Base-by-base conservation (phyloP, 1,140 invertebrate genomes). In the Drosophila kikkawai region DNA sequence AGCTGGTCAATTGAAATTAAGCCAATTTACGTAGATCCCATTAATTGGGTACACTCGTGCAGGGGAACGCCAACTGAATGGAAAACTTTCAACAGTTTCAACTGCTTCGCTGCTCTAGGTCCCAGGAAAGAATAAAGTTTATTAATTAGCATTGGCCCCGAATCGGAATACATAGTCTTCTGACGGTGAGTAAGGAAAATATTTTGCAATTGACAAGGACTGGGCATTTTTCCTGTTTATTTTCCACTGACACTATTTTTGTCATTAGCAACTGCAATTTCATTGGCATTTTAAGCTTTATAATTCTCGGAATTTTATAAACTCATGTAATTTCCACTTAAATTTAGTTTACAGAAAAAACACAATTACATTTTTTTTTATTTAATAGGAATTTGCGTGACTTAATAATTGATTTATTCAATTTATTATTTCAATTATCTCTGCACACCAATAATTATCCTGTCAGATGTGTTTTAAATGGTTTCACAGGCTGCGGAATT, bases 21-120 rank as follows among this genome's bases (percentile, higher is more conserved):
- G 42, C 73, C 82, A 84, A 80, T 87, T 83, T 63, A 42, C 66
- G 60, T 70, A 67, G 80, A 65, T 80, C 15, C 59, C 45, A 65
- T 79, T 82, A 84, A 84, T 77, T 75, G 73, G 77, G 37, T 37
- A 74, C 65, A 75, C 71, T 81, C 81, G 82, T 84, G 73, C 81
- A 75, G 50, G 41, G 39, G 22, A 59, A 26, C 61, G 48, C 6
- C 41, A 50, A 44, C 50, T 60, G 42, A 56, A 63, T 48, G 45
- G 41, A 15, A 41, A 44, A 58, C 69, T 58, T 17, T 22, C n/a
- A 59, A 55, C 53, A 61, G n/a, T 55, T 75, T 45, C 44, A 58
- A 66, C 44, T 61, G 63, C 65, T 69, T 50, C 53, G 59, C 12
- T 59, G 32, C 45, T 47, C 45, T 55, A 7, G 26, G 36, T 19